A percentile compares a stretch with the other conserved stretches of the same genome.
phyloP scores from a whole-genome alignment of 2,113 vertebrate genomes.

The Cairina moschata region DNA sequence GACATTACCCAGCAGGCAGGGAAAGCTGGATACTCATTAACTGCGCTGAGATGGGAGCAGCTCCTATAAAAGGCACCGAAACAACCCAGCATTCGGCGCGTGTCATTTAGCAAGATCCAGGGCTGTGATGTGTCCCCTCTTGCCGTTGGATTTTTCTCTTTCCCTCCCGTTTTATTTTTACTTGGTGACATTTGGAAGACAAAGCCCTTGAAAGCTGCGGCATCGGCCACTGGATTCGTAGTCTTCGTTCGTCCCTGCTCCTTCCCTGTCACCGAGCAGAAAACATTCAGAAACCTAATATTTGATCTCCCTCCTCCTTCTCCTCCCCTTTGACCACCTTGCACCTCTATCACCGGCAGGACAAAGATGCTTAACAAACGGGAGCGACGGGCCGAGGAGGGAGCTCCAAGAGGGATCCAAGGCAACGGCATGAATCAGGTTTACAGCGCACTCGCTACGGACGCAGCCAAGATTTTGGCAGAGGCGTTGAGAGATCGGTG shows the following conservation, averaged over 20 bases:
- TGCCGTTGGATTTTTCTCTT: neutral
- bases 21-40: constrained; percentile 67
- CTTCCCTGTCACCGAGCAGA: constrained; percentile 38
- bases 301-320: constrained; percentile 48
- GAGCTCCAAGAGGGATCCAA: neutral
- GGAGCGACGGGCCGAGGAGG: constrained; percentile 4
- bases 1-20: constrained; percentile 70
- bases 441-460: neutral
- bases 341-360: neutral
- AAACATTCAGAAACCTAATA: constrained; percentile 55
- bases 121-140: constrained; percentile 59
- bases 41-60: constrained; percentile 57
- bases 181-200: constrained; percentile 38
- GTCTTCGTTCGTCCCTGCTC: neutral
- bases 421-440: neutral
- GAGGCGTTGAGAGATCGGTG: neutral
- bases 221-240: constrained; percentile 22
- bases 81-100: constrained; percentile 21
- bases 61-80: constrained; percentile 70
- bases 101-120: constrained; percentile 55
- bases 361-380: constrained; percentile 33
- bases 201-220: constrained; percentile 14
- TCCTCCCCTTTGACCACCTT: constrained; percentile 49
- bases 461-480: neutral
- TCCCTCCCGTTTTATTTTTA: constrained; percentile 52